Percentiles rank a stretch among this genome's conserved stretches.
Evolutionary conservation across 2,797 vertebrate genomes (phyloP).

Genomic region (Hemitrygon akajei): DNA sequence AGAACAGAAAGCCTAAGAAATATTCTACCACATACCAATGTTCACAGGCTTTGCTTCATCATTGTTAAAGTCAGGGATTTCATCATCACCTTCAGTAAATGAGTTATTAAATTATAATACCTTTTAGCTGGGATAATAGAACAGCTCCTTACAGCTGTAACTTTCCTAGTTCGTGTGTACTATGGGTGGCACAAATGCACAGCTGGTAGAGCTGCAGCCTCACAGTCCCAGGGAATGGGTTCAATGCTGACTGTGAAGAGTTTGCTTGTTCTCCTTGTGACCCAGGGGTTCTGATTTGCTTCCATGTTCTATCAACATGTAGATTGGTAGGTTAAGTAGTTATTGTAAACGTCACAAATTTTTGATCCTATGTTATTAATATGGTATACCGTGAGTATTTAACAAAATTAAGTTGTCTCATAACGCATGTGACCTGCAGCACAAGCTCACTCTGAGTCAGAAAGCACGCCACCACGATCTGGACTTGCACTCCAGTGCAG

Average conservation of each 20-base stretch:
- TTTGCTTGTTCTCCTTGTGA: no score
- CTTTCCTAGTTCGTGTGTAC: background rate
- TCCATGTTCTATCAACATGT: no score
- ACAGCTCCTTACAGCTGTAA: background rate
- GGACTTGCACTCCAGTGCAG: no score
- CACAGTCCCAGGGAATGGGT: no score
- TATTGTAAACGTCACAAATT: background rate
- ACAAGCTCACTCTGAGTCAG: no score
- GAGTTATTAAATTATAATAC: background rate
- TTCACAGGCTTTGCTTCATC: background rate
- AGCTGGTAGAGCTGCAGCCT: background rate
- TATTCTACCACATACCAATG: background rate
- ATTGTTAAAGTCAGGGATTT: background rate
- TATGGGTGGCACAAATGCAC: no score
- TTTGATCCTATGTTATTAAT: background rate
- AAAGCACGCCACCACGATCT: no score
- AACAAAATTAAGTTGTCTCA: background rate
- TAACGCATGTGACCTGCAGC: background rate
- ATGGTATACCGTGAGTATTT: background rate
- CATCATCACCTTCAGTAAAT: background rate
- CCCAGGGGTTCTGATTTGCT: no score
- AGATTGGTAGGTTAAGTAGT: no score
- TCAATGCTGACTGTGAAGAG: no score
- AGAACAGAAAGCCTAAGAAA: background rate
- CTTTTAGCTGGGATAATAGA: background rate